Conservation (phyloP, 2,113 vertebrate genomes). For the Hiodon alosoides region DNA sequence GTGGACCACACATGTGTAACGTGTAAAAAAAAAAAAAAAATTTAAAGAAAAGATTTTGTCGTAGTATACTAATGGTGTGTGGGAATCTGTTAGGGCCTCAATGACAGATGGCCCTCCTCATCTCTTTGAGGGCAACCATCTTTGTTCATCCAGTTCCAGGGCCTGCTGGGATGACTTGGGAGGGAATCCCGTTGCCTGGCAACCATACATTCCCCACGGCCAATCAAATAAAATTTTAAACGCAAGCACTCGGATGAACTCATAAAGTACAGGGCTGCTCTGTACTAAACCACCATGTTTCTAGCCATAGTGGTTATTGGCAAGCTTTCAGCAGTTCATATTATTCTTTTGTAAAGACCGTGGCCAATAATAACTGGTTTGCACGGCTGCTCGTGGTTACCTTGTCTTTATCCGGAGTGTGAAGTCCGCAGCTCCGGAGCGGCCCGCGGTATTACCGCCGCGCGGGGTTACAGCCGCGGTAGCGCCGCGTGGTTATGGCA, state of each 20-base stretch:
- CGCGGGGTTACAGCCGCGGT: too few relatives aligned
- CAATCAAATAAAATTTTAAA: conserved; percentile 15
- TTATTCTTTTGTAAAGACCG: too few relatives aligned
- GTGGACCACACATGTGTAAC: too few relatives aligned
- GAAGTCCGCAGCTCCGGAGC: too few relatives aligned
- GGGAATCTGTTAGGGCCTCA: conserved; percentile 18
- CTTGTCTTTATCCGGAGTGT: too few relatives aligned
- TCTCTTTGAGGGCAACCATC: conserved; percentile 20
- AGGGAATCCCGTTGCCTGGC: conserved; percentile 67
- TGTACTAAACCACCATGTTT: conserved; percentile 35
- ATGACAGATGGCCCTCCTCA: conserved; percentile 31
- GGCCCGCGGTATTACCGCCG: too few relatives aligned
- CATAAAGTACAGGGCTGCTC: conserved; percentile 18
- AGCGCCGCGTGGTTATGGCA: too few relatives aligned
- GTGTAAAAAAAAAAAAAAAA: too few relatives aligned
- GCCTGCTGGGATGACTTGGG: conserved; percentile 34
- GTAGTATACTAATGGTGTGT: not conserved
- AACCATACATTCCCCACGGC: conserved; percentile 46
- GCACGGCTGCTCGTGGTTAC: too few relatives aligned
- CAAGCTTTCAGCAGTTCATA: too few relatives aligned
- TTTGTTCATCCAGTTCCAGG: conserved; percentile 41
- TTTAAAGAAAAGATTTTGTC: too few relatives aligned
- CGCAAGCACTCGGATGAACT: conserved; percentile 33
- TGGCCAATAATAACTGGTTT: too few relatives aligned
- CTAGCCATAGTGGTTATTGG: not conserved